Evolutionary conservation across 1,140 invertebrate genomes (phyloP).

Genomic region (Rhyacophila brunnea): DNA sequence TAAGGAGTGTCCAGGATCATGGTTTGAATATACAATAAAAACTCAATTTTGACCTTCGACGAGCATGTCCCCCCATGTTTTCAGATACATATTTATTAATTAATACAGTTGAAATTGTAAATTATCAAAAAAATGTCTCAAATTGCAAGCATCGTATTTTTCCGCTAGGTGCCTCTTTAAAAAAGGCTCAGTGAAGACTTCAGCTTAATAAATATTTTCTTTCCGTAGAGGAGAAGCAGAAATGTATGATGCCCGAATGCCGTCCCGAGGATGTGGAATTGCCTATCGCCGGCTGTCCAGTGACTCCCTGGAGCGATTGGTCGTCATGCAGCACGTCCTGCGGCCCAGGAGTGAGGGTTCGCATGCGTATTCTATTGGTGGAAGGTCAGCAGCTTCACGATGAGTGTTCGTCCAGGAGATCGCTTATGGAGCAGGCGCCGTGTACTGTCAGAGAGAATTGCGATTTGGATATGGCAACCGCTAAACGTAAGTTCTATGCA

Average conservation of each 20-base stretch:
- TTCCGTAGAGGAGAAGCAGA: slow-evolving; percentile 64
- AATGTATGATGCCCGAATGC: slow-evolving; percentile 71
- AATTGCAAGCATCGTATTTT: too few species aligned
- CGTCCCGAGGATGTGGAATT: slow-evolving; percentile 53
- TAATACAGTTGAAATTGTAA: too few species aligned
- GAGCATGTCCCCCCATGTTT: too few species aligned
- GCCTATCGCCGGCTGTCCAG: slow-evolving; percentile 61
- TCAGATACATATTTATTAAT: too few species aligned
- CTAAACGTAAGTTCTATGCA: slow-evolving; percentile 61
- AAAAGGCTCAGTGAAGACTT: too few species aligned
- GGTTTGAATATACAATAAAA: too few species aligned
- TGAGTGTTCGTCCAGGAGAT: slow-evolving; percentile 59
- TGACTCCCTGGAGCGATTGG: slow-evolving; percentile 76
- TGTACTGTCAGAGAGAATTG: slow-evolving; percentile 68
- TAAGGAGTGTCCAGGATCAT: too few species aligned
- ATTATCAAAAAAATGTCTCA: too few species aligned
- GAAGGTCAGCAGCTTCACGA: slow-evolving; percentile 59
- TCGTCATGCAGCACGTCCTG: slow-evolving; percentile 76
- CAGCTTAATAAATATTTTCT: neutral
- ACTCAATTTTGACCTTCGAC: too few species aligned
- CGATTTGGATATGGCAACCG: slow-evolving; percentile 67
- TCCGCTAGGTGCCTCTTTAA: too few species aligned
- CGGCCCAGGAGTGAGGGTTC: slow-evolving; percentile 69
- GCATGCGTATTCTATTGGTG: slow-evolving; percentile 68
- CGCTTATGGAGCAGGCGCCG: slow-evolving; percentile 64